Percentiles rank a stretch among this genome's conserved stretches.
phyloP scores from a whole-genome alignment of 1,140 invertebrate genomes.

The Calliphora vicina region DNA sequence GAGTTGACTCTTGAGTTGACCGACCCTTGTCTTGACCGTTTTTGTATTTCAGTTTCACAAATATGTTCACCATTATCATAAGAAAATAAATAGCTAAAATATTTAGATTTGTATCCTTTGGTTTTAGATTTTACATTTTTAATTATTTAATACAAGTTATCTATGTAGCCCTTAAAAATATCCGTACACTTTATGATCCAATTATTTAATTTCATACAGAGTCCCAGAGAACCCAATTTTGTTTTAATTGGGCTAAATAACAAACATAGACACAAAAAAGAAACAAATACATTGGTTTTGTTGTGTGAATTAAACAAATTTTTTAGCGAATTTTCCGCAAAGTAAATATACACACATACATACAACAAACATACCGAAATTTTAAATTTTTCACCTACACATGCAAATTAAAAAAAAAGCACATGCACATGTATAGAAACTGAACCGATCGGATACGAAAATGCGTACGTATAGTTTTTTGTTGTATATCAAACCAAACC shows the following conservation, averaged over 20 bases:
- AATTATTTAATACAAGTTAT: too few species aligned
- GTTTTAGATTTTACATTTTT: too few species aligned
- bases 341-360: not conserved
- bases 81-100: too few species aligned
- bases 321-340: slow-evolving; percentile 25
- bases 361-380: not conserved
- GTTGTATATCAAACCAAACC: not conserved
- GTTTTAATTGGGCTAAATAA: slow-evolving; percentile 12
- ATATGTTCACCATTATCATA: too few species aligned
- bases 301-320: not conserved
- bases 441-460: not conserved
- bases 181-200: too few species aligned
- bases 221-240: slow-evolving; percentile 12
- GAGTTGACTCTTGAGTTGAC: too few species aligned
- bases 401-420: not conserved
- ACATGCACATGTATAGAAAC: not conserved
- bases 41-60: too few species aligned
- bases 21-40: too few species aligned
- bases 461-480: slow-evolving; percentile 17
- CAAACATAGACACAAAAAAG: not conserved
- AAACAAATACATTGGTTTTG: not conserved
- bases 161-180: too few species aligned
- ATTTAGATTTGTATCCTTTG: too few species aligned
- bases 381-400: slow-evolving; percentile 1
- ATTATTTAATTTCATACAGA: too few species aligned